phyloP scores from a whole-genome alignment of 2,888 invertebrate genomes.

The Dicranocentrus wangi region DNA sequence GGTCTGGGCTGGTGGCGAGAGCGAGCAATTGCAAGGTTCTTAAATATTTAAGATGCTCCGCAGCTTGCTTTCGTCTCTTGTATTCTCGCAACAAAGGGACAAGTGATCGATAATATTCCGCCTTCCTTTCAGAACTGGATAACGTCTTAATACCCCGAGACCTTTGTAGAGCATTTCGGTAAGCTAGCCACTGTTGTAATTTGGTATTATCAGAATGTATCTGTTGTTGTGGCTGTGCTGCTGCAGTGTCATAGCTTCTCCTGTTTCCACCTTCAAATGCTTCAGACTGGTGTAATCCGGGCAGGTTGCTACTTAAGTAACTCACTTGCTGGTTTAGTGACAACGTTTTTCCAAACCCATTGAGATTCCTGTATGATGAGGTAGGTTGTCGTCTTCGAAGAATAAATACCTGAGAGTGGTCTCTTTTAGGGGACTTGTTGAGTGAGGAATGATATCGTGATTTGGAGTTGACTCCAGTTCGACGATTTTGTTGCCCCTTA shows the following conservation, averaged over 20 bases:
- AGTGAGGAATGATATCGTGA: no score
- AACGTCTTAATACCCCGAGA: no score
- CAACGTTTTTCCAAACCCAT: background rate
- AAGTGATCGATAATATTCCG: slow-evolving; percentile 24
- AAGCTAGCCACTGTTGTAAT: slow-evolving; percentile 17
- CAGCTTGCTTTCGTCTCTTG: slow-evolving; percentile 43
- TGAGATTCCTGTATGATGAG: background rate
- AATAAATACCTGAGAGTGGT: slow-evolving; percentile 7
- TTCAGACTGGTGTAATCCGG: no score
- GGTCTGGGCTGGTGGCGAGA: slow-evolving; percentile 26
- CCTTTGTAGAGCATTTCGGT: slow-evolving; percentile 19
- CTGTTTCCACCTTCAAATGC: no score
- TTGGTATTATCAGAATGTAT: slow-evolving; percentile 19
- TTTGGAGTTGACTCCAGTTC: background rate
- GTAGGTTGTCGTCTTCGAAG: slow-evolving; percentile 22
- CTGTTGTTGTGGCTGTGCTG: background rate
- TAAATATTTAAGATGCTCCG: slow-evolving; percentile 41
- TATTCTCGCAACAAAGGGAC: slow-evolving; percentile 43
- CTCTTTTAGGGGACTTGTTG: no score
- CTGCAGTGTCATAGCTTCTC: slow-evolving; percentile 11
- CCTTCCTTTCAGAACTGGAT: background rate
- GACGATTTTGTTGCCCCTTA: background rate
- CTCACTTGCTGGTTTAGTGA: background rate
- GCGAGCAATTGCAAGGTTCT: slow-evolving; percentile 42
- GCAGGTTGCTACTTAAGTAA: background rate